Evolutionary conservation across 1,140 invertebrate genomes (phyloP).

Genomic region (Rhynchophorus ferrugineus): DNA sequence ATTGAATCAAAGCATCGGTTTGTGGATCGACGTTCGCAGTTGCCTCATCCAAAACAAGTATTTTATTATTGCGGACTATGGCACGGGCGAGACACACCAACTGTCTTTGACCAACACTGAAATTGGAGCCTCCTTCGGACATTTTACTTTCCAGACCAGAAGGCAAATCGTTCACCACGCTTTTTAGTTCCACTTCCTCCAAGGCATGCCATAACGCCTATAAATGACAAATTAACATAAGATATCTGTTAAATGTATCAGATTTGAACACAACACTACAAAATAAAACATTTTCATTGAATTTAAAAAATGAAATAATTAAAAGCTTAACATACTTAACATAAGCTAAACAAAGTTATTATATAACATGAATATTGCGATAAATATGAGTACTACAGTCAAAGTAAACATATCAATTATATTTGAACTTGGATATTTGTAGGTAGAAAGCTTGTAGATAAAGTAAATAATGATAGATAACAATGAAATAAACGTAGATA

Average conservation of each 20-base stretch:
- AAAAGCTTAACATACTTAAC: too few species aligned
- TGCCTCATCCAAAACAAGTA: constrained; percentile 63
- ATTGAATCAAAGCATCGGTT: constrained; percentile 53
- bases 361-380: too few species aligned
- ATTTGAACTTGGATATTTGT: too few species aligned
- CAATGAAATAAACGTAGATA: too few species aligned
- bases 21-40: constrained; percentile 56
- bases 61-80: constrained; percentile 54
- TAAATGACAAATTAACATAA: neutral
- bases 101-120: constrained; percentile 51
- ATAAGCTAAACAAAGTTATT: too few species aligned
- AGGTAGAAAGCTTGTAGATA: too few species aligned
- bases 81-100: constrained; percentile 50
- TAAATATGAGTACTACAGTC: too few species aligned
- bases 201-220: constrained; percentile 71
- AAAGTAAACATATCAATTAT: too few species aligned
- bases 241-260: neutral
- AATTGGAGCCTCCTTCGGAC: constrained; percentile 50
- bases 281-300: too few species aligned
- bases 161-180: constrained; percentile 39
- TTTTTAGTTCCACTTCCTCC: constrained; percentile 68
- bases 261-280: neutral
- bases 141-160: constrained; percentile 45
- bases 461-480: too few species aligned
- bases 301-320: too few species aligned